Base-by-base conservation (phyloP, 2,113 vertebrate species). In the Piaya cayana region DNA sequence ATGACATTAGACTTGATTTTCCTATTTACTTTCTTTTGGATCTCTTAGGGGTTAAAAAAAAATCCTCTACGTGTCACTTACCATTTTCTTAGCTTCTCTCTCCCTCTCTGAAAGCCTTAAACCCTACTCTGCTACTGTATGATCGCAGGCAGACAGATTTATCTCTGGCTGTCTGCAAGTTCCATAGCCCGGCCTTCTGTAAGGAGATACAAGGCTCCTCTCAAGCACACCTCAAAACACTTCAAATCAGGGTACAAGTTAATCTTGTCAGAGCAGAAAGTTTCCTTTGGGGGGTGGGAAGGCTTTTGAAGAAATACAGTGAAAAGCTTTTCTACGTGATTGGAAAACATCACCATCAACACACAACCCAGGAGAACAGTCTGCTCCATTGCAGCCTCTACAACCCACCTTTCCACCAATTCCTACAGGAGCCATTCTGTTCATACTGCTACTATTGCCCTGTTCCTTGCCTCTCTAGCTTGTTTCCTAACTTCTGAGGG, bases 181-280 rank as follows among this genome's bases (percentile, higher is more conserved):
- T 55, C 55, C 52, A n/a, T 15, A 58, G 65, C 29, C 63, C 27
- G 68, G 50, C 34, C 62, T 90, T 82, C 55, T 53, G 32, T 63
- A 58, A 75, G 30, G 53, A 79, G 74, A 72, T 29, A 83, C 0
- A 76, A 55, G 30, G 34, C 30, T 87, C 65, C 45, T 86, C 78
- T 76, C 77, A 68, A 89, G 65, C 30, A 55, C 42, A 78, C 29
- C 47, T 56, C 75, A 47, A 52, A 92, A 68, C 23, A 70, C 52
- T 77, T 79, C 70, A 55, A 77, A 63, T 11, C 19, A 52, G 47
- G 64, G 26, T 47, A 65, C 18, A 49, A 79, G 53, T 89, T 69
- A 85, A 82, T 90, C 82, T 93, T 60, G 37, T 72, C 71, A 88
- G 63, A 77, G 53, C n/a, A 81, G 29, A 78, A 58, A 47, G 22